A percentile compares a stretch with the other conserved stretches of the same genome.
Evolutionary conservation across 2,888 invertebrate genomes (phyloP).

Genomic region (Cephus nigrinus): DNA sequence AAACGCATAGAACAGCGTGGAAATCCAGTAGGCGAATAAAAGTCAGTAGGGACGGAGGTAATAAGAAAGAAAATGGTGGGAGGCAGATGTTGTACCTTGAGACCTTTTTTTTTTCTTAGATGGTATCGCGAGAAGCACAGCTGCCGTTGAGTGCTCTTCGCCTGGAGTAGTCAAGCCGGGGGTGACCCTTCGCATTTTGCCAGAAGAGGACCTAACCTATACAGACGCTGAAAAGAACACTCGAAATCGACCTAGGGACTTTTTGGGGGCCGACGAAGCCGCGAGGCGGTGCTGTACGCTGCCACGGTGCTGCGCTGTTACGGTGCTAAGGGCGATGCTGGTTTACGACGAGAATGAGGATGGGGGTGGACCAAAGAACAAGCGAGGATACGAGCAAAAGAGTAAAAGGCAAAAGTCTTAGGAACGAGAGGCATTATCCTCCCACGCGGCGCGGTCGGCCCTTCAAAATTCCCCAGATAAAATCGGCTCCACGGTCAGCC

Average conservation of each 20-base stretch:
- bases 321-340: slow-evolving; percentile 14
- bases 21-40: background rate
- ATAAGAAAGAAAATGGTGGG: slow-evolving; percentile 36
- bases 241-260: background rate
- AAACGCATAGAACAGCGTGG: background rate
- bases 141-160: slow-evolving; percentile 30
- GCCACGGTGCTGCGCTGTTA: background rate
- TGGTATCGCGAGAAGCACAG: slow-evolving; percentile 37
- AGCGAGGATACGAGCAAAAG: slow-evolving; percentile 24
- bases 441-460: slow-evolving; percentile 52
- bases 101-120: slow-evolving; percentile 30
- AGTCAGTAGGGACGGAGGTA: slow-evolving; percentile 22
- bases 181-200: background rate
- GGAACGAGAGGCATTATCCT: slow-evolving; percentile 50
- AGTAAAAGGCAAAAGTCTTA: slow-evolving; percentile 35
- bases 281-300: background rate
- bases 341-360: slow-evolving; percentile 14
- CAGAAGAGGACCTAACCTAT: background rate
- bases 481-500: slow-evolving; percentile 45
- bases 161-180: background rate
- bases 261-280: background rate
- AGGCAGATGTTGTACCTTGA: slow-evolving; percentile 53
- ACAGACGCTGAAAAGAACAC: background rate
- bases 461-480: slow-evolving; percentile 59
- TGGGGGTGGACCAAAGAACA: slow-evolving; percentile 20